A percentile compares a stretch with the other conserved stretches of the same genome.
Evolutionary conservation across 2,797 vertebrate species (phyloP).

Genomic region (Sebastolobus altivelis): DNA sequence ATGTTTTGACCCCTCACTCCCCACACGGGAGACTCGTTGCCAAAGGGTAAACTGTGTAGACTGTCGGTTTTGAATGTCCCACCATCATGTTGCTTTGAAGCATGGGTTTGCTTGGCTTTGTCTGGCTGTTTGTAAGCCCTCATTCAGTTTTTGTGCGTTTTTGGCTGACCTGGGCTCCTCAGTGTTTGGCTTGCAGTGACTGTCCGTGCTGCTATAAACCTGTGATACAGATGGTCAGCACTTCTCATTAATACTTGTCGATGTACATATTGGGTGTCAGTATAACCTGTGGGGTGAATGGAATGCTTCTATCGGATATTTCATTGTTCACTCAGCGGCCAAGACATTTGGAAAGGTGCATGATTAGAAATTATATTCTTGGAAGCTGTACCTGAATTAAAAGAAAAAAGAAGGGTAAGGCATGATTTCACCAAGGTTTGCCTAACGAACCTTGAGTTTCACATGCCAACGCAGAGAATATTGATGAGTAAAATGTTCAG

Average conservation of each 20-base stretch:
- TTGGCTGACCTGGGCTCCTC: constrained; percentile 84
- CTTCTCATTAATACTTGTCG: constrained; percentile 79
- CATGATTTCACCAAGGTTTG: constrained; percentile 74
- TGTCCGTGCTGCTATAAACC: constrained; percentile 85
- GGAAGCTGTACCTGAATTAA: constrained; percentile 62
- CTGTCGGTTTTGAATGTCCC: constrained; percentile 88
- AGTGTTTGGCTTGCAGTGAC: constrained; percentile 88
- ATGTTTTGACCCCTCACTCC: constrained; percentile 90
- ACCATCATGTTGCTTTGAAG: constrained; percentile 90
- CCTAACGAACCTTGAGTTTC: constrained; percentile 64
- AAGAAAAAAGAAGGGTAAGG: constrained; percentile 59
- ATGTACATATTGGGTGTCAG: constrained; percentile 81
- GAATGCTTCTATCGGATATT: constrained; percentile 79
- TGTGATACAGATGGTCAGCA: constrained; percentile 83
- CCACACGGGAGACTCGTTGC: constrained; percentile 89
- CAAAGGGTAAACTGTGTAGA: constrained; percentile 94
- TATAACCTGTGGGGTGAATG: constrained; percentile 79
- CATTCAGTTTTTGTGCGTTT: constrained; percentile 88
- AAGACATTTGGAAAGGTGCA: constrained; percentile 78
- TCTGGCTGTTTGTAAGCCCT: constrained; percentile 91
- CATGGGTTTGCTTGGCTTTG: constrained; percentile 93
- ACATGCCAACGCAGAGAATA: constrained; percentile 69
- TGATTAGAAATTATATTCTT: constrained; percentile 77
- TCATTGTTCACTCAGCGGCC: constrained; percentile 74
- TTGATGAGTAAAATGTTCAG: constrained; percentile 68